Evolutionary conservation across 2,797 vertebrate species (phyloP), one percentile per base, ranked within the genome.

Genomic region (Tolypeutes matacus): DNA sequence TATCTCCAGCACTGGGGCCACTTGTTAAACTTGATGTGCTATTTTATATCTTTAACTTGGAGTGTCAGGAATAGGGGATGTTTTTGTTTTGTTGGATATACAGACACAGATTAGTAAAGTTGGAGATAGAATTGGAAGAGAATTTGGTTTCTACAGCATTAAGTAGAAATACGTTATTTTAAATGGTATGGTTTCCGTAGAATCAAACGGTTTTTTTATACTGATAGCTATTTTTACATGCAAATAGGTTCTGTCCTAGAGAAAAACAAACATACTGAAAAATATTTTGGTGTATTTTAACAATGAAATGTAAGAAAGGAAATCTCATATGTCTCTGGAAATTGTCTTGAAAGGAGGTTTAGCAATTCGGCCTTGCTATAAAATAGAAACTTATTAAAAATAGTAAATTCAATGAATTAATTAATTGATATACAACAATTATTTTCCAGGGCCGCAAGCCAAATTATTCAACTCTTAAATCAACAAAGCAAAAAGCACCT

Each of bases 41-140:
- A 42, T 73, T 49, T 83, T 31, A 13, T n/a, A 27, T 91, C 9
- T 82, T 69, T 75, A 51, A 82, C 34, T 76, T 46, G 60, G 53
- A 58, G 39, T n/a, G 9, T 7, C 7, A 5, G 12, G 31, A n/a
- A 10, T 31, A 62, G 39, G 12, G 3, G 36, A 31, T 23, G 9
- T 72, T 76, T 91, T 77, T 36, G 53, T 70, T 39, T 5, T 49
- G 17, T 7, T 56, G 23, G 34, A 17, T 82, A 36, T 34, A 51
- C 25, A 60, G 20, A n/a, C 15, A 53, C 56, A 70, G 18, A 49
- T 87, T 82, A 49, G 42, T 62, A 31, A 87, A 87, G 70, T 31
- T 91, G 42, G 53, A 91, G 42, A 58, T 8, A 25, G 56, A 76
- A 87, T 64, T 72, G n/a, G 53, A 86, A 91, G 23, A 93, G 7